Evolutionary conservation across 2,797 vertebrate genomes (phyloP), one percentile per base, ranked within the genome.

Genomic region (Siniperca scherzeri): DNA sequence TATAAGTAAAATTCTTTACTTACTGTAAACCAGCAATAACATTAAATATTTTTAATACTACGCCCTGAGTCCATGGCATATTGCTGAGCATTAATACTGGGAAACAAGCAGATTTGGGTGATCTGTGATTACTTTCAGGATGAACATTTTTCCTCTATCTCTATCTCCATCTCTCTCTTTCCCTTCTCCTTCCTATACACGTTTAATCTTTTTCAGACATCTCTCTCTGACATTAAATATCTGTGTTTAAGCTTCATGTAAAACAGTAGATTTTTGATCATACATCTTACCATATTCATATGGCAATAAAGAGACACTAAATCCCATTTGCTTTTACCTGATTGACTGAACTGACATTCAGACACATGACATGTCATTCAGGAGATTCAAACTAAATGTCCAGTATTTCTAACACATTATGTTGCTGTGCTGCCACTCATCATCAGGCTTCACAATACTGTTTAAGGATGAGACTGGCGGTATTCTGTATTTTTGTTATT

Each of bases 101-200:
- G 22, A 86, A 77, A 80, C 69, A 68, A 81, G 75, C 62, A 91
- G 77, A 90, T 87, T 80, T 69, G 22, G 33, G 3, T 80, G 68
- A 84, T 84, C 82, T 81, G n/a, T 40, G 70, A 70, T 69, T 80
- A 87, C 87, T 92, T 86, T 76, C 76, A 25, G 27, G 66, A 82
- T 81, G 73, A 88, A 62, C 38, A 48, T 64, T 74, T 52, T 83
- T 36, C 48, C 10, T 66, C 22, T 66, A 17, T 65, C 10, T 66
- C 22, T 66, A 14, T 66, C 8, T 55, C 25, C 50, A 38, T 70
- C 38, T 40, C 14, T 61, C 9, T 52, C 6, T 21, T 59, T 16
- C 33, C 27, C 16, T 19, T 66, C 38, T 66, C 21, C 30, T 56
- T 71, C 57, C 10, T 22, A 17, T 36, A 27, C 8, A 38, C 14